phyloP scores from a whole-genome alignment of 2,113 vertebrate genomes.

The Orycteropus afer region DNA sequence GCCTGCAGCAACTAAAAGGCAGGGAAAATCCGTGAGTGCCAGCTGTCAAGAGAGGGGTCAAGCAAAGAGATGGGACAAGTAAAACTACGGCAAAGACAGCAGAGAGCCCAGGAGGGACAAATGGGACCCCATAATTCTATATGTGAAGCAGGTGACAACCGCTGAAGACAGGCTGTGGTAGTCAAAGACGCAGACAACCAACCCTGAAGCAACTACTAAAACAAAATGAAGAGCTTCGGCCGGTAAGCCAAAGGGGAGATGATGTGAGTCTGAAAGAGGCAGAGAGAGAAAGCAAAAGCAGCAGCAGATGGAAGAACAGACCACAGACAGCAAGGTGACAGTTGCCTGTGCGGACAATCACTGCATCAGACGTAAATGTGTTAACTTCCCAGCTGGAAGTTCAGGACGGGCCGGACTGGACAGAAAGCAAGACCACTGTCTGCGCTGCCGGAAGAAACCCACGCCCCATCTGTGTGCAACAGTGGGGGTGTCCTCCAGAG shows the following conservation, averaged over 20 bases:
- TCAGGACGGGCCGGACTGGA: background rate
- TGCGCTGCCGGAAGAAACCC: background rate
- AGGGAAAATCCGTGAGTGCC: no score
- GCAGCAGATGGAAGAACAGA: accelerated
- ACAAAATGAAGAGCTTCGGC: accelerated
- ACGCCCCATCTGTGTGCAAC: no score
- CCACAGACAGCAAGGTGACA: background rate
- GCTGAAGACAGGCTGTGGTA: background rate
- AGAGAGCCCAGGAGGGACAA: no score
- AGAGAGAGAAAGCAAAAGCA: background rate
- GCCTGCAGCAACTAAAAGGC: background rate
- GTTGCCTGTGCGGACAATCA: accelerated
- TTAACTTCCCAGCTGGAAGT: background rate
- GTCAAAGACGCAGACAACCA: background rate
- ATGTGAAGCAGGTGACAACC: background rate
- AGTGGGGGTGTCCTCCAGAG: no score
- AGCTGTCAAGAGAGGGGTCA: background rate
- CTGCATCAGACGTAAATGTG: no score
- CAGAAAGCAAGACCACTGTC: background rate
- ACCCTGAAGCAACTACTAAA: background rate
- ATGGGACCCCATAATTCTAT: background rate
- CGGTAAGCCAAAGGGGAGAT: background rate
- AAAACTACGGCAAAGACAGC: background rate
- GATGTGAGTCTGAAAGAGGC: background rate
- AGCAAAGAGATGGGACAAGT: background rate